These are phyloP conservation scores for Ia io DNA, from an alignment of 2,113 vertebrate species.

Conservation along the genomic window DNA sequence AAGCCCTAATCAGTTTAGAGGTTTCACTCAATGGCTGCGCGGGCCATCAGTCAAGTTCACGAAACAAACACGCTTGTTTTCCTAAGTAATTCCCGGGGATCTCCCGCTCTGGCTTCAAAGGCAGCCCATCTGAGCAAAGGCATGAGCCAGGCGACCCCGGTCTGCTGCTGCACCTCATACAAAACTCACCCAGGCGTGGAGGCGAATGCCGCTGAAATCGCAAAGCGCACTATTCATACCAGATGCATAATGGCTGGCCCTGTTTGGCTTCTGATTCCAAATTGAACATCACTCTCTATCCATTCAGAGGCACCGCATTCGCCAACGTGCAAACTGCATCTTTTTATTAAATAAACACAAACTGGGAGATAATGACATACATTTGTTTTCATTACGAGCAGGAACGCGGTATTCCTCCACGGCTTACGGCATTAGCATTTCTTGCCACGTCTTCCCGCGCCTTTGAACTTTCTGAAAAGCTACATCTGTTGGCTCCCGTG, in stretches of 20 bases:
- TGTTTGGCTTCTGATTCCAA: conserved; percentile 67
- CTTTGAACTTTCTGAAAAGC: conserved; percentile 88
- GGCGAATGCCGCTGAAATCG: conserved; percentile 45
- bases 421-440: conserved; percentile 84
- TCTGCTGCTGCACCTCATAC: conserved; percentile 57
- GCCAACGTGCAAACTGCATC: conserved; percentile 73
- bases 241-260: conserved; percentile 49
- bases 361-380: conserved; percentile 84
- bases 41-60: conserved; percentile 67
- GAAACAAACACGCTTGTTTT: conserved; percentile 68
- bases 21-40: conserved; percentile 64
- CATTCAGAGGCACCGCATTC: conserved; percentile 67
- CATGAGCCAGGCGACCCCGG: conserved; percentile 60
- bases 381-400: conserved; percentile 87
- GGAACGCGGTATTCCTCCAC: conserved; percentile 83
- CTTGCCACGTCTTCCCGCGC: conserved; percentile 78
- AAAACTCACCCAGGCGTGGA: conserved; percentile 56
- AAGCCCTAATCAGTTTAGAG: conserved; percentile 79
- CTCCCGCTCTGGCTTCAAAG: conserved; percentile 66
- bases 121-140: conserved; percentile 57
- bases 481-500: conserved; percentile 86
- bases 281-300: conserved; percentile 58
- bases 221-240: conserved; percentile 36
- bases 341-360: conserved; percentile 87
- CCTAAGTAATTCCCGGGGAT: conserved; percentile 73